These are phyloP conservation scores for Eilema griseolum DNA, from an alignment of 2,888 invertebrate species.

Conservation along the genomic window DNA sequence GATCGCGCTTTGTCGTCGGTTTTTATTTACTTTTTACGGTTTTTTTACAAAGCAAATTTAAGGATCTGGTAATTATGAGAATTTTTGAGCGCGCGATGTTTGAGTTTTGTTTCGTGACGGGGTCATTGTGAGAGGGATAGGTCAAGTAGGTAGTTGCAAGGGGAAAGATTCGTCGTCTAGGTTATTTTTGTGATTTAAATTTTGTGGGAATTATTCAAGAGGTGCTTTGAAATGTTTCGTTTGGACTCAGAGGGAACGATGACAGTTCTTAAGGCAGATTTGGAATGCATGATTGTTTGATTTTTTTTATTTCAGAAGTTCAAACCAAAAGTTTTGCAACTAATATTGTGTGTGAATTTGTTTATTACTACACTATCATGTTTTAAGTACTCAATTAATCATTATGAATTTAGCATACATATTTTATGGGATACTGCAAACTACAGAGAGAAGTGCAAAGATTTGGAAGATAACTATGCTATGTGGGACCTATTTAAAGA, in stretches of 20 bases:
- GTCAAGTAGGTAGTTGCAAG: constrained; percentile 30
- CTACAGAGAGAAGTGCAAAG: background rate
- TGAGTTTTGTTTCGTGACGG: constrained; percentile 30
- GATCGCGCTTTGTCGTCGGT: constrained; percentile 62
- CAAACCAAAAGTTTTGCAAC: background rate
- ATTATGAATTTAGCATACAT: too few species aligned
- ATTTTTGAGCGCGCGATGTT: constrained; percentile 38
- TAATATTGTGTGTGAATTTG: background rate
- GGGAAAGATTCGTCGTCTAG: constrained; percentile 16
- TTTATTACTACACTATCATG: background rate
- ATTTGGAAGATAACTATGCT: background rate
- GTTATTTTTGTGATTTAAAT: constrained; percentile 28
- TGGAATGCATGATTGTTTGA: background rate
- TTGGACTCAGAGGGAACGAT: constrained; percentile 6
- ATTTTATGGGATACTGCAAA: too few species aligned
- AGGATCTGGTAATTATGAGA: constrained; percentile 50
- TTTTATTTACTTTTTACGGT: constrained; percentile 52
- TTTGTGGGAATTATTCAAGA: constrained; percentile 22
- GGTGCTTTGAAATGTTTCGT: constrained; percentile 16
- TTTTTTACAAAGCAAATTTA: constrained; percentile 52
- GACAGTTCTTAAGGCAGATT: background rate
- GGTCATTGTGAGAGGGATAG: constrained; percentile 24
- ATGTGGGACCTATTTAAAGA: too few species aligned
- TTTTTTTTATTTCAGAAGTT: background rate
- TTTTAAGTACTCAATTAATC: too few species aligned